A percentile compares a stretch with the other conserved stretches of the same genome.
phyloP scores from a whole-genome alignment of 2,797 vertebrate species.

The Pelobates cultripes region DNA sequence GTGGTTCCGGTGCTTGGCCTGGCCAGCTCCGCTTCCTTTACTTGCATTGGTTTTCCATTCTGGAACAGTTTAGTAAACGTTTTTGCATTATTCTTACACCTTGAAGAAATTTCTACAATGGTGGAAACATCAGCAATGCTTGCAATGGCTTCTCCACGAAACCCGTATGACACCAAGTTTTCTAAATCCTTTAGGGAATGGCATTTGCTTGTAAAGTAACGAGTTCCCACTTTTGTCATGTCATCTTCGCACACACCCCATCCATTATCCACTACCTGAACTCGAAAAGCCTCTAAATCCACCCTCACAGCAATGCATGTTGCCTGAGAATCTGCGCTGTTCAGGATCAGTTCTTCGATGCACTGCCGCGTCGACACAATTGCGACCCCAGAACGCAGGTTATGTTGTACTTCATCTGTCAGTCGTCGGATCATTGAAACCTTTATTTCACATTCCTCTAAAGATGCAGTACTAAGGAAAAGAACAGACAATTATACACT shows the following conservation, averaged over 20 bases:
- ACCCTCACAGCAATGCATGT: slow-evolving; percentile 87
- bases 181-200: slow-evolving; percentile 81
- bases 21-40: slow-evolving; percentile 76
- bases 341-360: slow-evolving; percentile 90
- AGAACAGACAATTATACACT: too few species aligned
- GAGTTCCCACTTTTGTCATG: slow-evolving; percentile 76
- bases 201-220: slow-evolving; percentile 93
- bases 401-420: slow-evolving; percentile 79
- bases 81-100: slow-evolving; percentile 74
- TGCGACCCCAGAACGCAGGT: slow-evolving; percentile 86
- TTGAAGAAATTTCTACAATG: slow-evolving; percentile 87
- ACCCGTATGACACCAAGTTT: slow-evolving; percentile 83
- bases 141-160: slow-evolving; percentile 92
- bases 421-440: slow-evolving; percentile 84
- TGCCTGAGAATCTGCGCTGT: slow-evolving; percentile 89
- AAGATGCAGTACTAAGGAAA: too few species aligned
- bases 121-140: slow-evolving; percentile 82
- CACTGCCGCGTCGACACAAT: slow-evolving; percentile 87
- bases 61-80: slow-evolving; percentile 87
- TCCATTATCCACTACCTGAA: slow-evolving; percentile 95
- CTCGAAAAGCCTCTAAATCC: slow-evolving; percentile 86
- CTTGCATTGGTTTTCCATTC: slow-evolving; percentile 74
- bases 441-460: too few species aligned
- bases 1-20: slow-evolving; percentile 90
- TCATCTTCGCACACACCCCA: slow-evolving; percentile 81